phyloP scores from a whole-genome alignment of 2,113 vertebrate species.

The Dermatemys mawii region DNA sequence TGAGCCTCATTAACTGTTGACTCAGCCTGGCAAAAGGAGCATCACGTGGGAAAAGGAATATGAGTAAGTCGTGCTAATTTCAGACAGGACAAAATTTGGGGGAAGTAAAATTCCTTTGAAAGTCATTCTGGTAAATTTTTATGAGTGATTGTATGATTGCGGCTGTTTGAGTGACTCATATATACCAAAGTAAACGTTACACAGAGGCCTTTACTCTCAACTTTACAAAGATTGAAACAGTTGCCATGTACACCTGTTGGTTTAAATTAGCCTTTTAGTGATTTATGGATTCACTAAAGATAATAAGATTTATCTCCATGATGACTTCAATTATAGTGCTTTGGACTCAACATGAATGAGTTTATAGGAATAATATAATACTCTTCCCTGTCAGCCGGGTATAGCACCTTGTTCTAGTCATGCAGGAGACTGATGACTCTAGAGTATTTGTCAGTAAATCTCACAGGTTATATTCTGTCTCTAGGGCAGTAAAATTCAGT shows the following conservation, averaged over 20 bases:
- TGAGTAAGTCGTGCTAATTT: accelerated
- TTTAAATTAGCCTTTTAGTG: background rate
- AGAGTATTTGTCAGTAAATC: background rate
- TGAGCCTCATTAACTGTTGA: background rate
- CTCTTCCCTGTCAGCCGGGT: background rate
- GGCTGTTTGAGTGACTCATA: background rate
- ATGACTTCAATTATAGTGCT: background rate
- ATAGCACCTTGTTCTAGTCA: background rate
- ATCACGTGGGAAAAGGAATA: background rate
- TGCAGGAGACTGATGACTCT: accelerated
- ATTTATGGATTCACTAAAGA: background rate
- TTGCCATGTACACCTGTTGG: background rate
- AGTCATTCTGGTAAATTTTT: background rate
- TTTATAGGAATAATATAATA: background rate
- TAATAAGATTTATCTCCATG: background rate
- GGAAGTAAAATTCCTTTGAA: background rate
- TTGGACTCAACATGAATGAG: background rate
- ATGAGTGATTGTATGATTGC: background rate
- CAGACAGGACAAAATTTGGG: background rate
- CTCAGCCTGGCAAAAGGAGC: background rate
- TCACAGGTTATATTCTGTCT: background rate
- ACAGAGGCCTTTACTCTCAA: background rate
- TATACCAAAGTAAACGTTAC: background rate
- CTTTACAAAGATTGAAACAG: background rate
- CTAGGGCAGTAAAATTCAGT: background rate